A percentile compares a stretch with the other conserved stretches of the same genome.
Conservation (phyloP, 2,888 invertebrate genomes). For the Pammene fasciana region DNA sequence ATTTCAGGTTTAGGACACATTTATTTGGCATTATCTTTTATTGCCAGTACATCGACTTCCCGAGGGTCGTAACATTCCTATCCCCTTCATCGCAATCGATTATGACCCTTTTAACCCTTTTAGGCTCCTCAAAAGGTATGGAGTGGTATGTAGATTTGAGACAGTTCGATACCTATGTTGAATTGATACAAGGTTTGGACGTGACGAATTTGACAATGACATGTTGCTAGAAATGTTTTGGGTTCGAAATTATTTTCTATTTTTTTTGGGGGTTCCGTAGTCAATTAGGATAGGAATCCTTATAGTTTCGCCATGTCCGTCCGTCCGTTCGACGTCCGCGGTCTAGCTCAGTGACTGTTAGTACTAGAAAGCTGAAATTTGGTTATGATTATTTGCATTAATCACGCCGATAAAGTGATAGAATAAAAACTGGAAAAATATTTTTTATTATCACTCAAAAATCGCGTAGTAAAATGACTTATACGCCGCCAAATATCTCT, state of each 20-base stretch:
- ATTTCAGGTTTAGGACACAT: conserved; percentile 25
- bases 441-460: too few relatives aligned
- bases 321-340: too few relatives aligned
- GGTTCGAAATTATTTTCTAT: not conserved
- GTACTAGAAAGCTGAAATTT: too few relatives aligned
- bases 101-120: conserved; percentile 35
- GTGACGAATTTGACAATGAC: not conserved
- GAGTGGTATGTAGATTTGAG: conserved; percentile 4
- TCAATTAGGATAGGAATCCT: too few relatives aligned
- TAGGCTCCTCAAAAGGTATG: conserved; percentile 15
- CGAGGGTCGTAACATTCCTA: conserved; percentile 31
- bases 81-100: conserved; percentile 38
- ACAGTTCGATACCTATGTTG: not conserved
- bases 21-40: conserved; percentile 40
- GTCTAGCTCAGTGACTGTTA: too few relatives aligned
- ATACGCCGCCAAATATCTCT: too few relatives aligned
- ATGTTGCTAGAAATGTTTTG: not conserved
- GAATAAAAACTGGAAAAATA: too few relatives aligned
- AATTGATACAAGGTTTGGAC: conserved; percentile 14
- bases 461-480: too few relatives aligned
- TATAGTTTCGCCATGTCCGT: too few relatives aligned
- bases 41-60: conserved; percentile 33
- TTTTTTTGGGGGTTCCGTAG: too few relatives aligned
- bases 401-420: too few relatives aligned
- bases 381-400: too few relatives aligned